phyloP scores from a whole-genome alignment of 2,113 vertebrate species.

The Pseudopodoces humilis region DNA sequence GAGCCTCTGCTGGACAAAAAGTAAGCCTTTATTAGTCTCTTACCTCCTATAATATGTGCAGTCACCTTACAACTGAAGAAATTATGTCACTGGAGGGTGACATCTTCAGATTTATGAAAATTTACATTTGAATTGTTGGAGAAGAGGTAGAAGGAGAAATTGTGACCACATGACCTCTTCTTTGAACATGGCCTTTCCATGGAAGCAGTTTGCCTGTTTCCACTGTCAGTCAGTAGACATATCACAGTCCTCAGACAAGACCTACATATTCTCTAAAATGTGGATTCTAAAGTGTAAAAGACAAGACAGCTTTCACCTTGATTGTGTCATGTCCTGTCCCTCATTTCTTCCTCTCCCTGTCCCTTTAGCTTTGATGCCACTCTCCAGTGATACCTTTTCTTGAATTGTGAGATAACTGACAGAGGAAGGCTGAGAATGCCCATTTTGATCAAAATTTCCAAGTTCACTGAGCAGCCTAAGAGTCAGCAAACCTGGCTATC shows the following conservation, averaged over 20 bases:
- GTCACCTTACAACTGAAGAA: background rate
- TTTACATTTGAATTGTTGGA: background rate
- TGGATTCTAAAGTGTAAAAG: background rate
- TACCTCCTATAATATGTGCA: background rate
- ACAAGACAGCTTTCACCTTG: background rate
- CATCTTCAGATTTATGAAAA: background rate
- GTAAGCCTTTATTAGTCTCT: background rate
- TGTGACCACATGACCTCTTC: background rate
- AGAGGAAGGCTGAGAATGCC: background rate
- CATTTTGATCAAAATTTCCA: background rate
- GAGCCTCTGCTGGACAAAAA: background rate
- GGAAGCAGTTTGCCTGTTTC: background rate
- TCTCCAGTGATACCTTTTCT: background rate
- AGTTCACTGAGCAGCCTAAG: background rate
- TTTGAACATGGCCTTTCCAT: background rate
- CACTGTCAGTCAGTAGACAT: background rate
- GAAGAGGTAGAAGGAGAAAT: background rate
- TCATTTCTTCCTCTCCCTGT: background rate
- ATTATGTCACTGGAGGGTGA: background rate
- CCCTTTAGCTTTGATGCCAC: background rate
- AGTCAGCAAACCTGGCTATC: background rate
- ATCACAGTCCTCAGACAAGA: background rate
- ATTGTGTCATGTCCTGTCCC: background rate
- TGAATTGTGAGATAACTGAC: background rate
- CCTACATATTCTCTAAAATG: background rate